Evolutionary conservation across 1,140 invertebrate species (phyloP).

Genomic region (Drosophila orosa): DNA sequence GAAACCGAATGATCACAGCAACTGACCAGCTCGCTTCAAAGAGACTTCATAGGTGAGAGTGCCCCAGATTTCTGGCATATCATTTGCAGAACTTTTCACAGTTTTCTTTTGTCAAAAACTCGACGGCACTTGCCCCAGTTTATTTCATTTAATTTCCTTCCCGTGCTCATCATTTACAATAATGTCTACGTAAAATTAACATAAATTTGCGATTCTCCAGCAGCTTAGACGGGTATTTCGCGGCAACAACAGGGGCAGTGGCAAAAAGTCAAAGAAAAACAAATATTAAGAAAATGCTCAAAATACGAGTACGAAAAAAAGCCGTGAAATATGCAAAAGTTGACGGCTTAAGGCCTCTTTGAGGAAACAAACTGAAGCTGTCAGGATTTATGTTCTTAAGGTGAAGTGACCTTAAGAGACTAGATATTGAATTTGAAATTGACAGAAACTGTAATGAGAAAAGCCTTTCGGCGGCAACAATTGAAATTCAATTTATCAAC

Average conservation of each 20-base stretch:
- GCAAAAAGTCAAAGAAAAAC: conserved; percentile 36
- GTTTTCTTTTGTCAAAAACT: conserved; percentile 47
- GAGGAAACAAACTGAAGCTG: conserved; percentile 39
- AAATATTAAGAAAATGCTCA: conserved; percentile 44
- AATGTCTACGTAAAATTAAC: conserved; percentile 70
- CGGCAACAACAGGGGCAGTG: conserved; percentile 28
- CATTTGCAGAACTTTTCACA: conserved; percentile 18
- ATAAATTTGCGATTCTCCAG: conserved; percentile 74
- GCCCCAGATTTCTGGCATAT: conserved; percentile 15
- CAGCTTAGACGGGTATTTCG: conserved; percentile 55
- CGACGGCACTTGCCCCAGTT: conserved; percentile 33
- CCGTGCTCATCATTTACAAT: conserved; percentile 71
- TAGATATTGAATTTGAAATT: conserved; percentile 41
- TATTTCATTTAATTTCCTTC: conserved; percentile 74
- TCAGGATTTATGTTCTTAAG: conserved; percentile 57
- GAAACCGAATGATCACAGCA: conserved; percentile 24
- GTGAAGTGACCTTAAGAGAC: conserved; percentile 41
- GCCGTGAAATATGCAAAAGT: conserved; percentile 45
- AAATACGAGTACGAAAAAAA: conserved; percentile 22
- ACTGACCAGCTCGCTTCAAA: conserved; percentile 14
- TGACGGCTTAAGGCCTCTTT: conserved; percentile 49
- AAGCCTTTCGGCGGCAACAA: conserved; percentile 8
- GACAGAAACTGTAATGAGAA: conserved; percentile 12
- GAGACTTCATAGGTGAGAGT: conserved; percentile 17
- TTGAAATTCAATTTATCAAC: conserved; percentile 53